Evolutionary conservation across 2,888 invertebrate species (phyloP).

Genomic region (Calliphora vomitoria): DNA sequence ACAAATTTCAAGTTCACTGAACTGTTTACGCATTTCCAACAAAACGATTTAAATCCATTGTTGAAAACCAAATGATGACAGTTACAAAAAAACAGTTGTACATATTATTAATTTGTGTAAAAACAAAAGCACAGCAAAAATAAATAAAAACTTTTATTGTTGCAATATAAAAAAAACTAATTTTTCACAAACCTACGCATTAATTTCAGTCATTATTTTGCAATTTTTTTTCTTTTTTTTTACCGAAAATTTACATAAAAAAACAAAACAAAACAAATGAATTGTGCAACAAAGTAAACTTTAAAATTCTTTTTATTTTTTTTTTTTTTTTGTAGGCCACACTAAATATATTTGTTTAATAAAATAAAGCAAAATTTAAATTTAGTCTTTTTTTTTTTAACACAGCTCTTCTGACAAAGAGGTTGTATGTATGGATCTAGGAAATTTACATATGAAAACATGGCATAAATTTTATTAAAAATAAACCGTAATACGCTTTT

Average conservation of each 20-base stretch:
- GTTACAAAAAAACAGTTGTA: conserved; percentile 21
- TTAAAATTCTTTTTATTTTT: not conserved
- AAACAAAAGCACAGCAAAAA: not conserved
- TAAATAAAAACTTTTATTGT: not conserved
- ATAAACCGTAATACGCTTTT: not conserved
- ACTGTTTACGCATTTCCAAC: conserved; percentile 42
- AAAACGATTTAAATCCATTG: conserved; percentile 5
- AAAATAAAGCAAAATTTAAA: not conserved
- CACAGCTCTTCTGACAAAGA: not conserved
- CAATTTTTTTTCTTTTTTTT: not conserved
- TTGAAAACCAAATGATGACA: conserved; percentile 8
- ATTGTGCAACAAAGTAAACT: not conserved
- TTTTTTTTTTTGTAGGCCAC: not conserved
- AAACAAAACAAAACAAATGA: not conserved
- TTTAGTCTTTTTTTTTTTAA: not conserved
- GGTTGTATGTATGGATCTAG: not conserved
- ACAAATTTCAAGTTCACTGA: conserved; percentile 58
- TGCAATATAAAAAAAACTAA: not conserved
- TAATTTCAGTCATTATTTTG: conserved; percentile 30
- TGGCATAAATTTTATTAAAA: not conserved
- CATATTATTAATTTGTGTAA: conserved; percentile 42
- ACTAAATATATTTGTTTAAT: not conserved
- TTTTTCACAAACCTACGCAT: conserved; percentile 50
- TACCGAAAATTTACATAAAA: not conserved
- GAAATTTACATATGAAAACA: conserved; percentile 52